These are phyloP conservation scores for Hapalemur alaotrensis DNA, from an alignment of 2,797 vertebrate species.

Conservation along the genomic window DNA sequence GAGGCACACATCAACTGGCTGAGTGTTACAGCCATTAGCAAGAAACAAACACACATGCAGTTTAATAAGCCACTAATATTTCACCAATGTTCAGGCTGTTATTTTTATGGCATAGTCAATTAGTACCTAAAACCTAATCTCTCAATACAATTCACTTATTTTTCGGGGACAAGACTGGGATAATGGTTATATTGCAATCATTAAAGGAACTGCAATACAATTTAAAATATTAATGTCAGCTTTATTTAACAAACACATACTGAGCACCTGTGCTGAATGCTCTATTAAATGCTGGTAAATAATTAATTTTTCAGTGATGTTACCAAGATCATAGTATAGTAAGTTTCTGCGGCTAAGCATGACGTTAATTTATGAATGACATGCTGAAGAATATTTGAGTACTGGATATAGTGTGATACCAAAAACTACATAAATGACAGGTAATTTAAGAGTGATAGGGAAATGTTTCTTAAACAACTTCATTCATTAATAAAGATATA, in stretches of 20 bases:
- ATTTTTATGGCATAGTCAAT: conserved; percentile 26
- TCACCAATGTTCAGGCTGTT: background rate
- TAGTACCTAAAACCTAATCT: conserved; percentile 14
- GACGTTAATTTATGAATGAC: background rate
- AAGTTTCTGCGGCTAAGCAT: background rate
- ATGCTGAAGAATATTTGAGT: background rate
- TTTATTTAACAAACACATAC: conserved; percentile 34
- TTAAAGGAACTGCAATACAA: background rate
- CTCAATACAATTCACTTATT: conserved; percentile 7
- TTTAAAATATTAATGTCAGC: conserved; percentile 23
- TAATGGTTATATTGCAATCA: background rate
- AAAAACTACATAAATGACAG: background rate
- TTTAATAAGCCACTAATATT: conserved; percentile 15
- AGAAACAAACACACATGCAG: background rate
- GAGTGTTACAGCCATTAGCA: background rate
- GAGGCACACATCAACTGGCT: background rate
- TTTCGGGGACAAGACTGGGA: background rate
- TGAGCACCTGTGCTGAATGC: background rate
- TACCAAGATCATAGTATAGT: background rate
- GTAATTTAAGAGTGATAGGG: background rate
- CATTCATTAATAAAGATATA: background rate
- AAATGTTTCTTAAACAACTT: background rate
- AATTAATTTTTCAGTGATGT: background rate
- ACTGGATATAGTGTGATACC: background rate
- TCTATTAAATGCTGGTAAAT: conserved; percentile 2